These are phyloP conservation scores for Salvelinus fontinalis DNA, from an alignment of 2,113 vertebrate species.

Conservation along the genomic window DNA sequence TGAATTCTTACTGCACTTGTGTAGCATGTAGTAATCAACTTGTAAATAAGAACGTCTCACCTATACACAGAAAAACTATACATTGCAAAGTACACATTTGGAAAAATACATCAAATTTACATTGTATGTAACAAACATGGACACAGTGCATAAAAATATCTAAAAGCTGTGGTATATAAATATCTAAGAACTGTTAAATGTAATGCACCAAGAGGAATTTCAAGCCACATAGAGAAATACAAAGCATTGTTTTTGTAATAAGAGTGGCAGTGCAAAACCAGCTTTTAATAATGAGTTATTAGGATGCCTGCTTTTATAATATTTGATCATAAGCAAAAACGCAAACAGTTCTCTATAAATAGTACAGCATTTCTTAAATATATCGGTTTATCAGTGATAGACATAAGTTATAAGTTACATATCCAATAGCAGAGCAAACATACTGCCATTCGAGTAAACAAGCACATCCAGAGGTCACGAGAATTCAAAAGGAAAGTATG, in stretches of 20 bases:
- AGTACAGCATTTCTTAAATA: conserved; percentile 46
- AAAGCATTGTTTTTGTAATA: neutral
- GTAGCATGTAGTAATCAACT: neutral
- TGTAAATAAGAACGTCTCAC: neutral
- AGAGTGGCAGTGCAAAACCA: neutral
- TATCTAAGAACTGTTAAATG: conserved; percentile 13
- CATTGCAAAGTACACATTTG: neutral
- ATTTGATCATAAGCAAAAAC: conserved; percentile 38
- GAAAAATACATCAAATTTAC: conserved; percentile 21
- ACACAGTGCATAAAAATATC: conserved; percentile 8
- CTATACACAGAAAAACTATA: neutral
- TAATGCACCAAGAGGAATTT: neutral
- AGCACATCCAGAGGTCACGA: conserved; percentile 53
- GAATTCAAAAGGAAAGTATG: neutral
- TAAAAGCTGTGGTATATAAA: conserved; percentile 26
- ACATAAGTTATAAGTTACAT: conserved; percentile 42
- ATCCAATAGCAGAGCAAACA: conserved; percentile 32
- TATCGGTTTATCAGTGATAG: conserved; percentile 15
- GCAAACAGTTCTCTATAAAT: conserved; percentile 29
- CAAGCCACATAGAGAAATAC: neutral
- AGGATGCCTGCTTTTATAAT: neutral
- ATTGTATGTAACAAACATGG: conserved; percentile 44
- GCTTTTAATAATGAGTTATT: neutral
- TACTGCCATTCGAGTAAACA: conserved; percentile 40
- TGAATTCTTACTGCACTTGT: neutral